Conservation (phyloP, 2,888 invertebrate species). For the Muschampia plurimacula region DNA sequence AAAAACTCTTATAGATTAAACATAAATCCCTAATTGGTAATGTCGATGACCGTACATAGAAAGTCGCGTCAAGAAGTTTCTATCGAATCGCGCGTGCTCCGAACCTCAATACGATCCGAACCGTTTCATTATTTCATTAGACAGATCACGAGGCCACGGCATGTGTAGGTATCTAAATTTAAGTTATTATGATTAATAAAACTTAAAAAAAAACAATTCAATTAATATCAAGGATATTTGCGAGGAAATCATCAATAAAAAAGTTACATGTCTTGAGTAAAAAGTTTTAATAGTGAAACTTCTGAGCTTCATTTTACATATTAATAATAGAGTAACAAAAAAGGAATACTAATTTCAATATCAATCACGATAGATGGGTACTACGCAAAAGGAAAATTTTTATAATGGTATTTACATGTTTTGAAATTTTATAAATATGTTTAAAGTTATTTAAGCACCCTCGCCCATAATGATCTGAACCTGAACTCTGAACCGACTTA, state of each 20-base stretch:
- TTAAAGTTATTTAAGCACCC: background rate
- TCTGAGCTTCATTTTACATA: no score
- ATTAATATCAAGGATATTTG: no score
- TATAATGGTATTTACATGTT: no score
- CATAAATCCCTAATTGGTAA: conserved; percentile 30
- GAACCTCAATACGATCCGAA: conserved; percentile 29
- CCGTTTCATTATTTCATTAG: conserved; percentile 33
- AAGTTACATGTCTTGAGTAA: background rate
- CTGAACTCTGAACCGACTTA: conserved; percentile 20
- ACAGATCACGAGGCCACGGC: conserved; percentile 17
- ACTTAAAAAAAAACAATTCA: no score
- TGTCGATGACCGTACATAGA: conserved; percentile 27
- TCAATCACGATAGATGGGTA: no score
- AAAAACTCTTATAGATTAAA: conserved; percentile 11
- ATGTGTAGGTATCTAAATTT: background rate
- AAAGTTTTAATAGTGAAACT: no score
- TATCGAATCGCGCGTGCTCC: conserved; percentile 25
- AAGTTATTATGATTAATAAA: background rate
- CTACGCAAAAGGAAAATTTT: no score
- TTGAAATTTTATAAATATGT: no score
- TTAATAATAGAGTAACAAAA: no score
- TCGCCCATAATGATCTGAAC: conserved; percentile 24
- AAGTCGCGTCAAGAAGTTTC: conserved; percentile 33
- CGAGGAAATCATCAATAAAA: background rate
- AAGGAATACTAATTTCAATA: no score